Conservation (phyloP, 2,113 vertebrate genomes). For the Neoarius graeffei region DNA sequence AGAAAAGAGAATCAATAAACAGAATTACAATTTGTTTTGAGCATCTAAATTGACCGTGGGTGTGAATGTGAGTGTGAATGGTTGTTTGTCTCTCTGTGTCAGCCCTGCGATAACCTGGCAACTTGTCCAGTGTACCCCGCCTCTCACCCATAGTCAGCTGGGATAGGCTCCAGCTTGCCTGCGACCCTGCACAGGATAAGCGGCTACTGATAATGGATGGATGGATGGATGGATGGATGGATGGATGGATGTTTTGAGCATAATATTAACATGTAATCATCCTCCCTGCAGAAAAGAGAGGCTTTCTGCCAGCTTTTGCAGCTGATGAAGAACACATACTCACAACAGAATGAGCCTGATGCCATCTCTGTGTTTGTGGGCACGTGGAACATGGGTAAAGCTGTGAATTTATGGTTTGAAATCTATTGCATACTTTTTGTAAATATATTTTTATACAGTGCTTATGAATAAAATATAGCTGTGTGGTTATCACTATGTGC, state of each 20-base stretch:
- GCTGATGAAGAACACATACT: conserved; percentile 80
- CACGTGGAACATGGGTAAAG: conserved; percentile 89
- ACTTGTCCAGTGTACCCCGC: too few species aligned
- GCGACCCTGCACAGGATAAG: too few species aligned
- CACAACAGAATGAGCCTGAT: conserved; percentile 77
- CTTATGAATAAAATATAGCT: not conserved
- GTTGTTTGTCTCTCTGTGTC: too few species aligned
- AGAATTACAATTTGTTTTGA: not conserved
- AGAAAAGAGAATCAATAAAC: not conserved
- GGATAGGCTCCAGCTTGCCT: too few species aligned
- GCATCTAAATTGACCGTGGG: too few species aligned
- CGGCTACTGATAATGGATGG: too few species aligned
- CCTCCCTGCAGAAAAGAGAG: conserved; percentile 75
- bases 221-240: too few species aligned
- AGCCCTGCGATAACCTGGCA: too few species aligned
- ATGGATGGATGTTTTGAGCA: not conserved
- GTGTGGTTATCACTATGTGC: not conserved
- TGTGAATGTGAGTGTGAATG: too few species aligned
- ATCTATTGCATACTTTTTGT: not conserved
- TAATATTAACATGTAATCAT: not conserved
- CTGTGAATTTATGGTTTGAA: not conserved
- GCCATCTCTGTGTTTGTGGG: conserved; percentile 83
- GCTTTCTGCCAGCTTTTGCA: conserved; percentile 85
- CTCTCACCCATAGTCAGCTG: too few species aligned
- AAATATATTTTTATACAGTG: not conserved